Conservation (phyloP, 2,888 invertebrate genomes). For the Formica aserva region DNA sequence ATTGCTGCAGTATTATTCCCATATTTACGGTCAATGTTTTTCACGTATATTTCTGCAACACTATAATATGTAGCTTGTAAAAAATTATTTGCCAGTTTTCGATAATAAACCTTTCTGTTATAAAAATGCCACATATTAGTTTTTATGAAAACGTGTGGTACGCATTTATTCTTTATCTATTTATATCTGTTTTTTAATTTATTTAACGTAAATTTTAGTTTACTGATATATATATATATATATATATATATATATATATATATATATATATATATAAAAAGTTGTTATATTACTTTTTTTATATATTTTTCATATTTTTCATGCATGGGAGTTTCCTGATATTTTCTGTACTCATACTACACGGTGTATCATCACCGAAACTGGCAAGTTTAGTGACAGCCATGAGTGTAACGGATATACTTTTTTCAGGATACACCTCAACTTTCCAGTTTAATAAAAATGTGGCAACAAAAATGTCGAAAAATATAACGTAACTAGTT, state of each 20-base stretch:
- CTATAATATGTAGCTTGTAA: neutral
- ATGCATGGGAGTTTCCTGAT: constrained; percentile 36
- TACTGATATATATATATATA: neutral
- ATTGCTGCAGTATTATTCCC: neutral
- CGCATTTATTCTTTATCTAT: neutral
- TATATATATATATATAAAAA: neutral
- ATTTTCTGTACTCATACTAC: constrained; percentile 29
- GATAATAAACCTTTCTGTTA: neutral
- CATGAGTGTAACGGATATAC: neutral
- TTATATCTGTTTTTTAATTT: neutral
- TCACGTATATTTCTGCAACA: neutral
- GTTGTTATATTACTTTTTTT: neutral
- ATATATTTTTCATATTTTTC: constrained; percentile 22
- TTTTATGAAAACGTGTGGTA: neutral
- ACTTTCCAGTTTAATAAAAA: constrained; percentile 2
- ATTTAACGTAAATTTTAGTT: neutral
- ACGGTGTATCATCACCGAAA: constrained; percentile 10
- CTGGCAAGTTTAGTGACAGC: neutral
- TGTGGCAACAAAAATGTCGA: neutral
- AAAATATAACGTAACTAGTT: neutral
- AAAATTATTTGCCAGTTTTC: neutral
- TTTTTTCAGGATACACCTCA: neutral
- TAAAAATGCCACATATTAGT: neutral
- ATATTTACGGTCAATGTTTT: constrained; percentile 7
- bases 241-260: neutral